phyloP scores from a whole-genome alignment of 2,797 vertebrate species.

The Smutsia temminckii region DNA sequence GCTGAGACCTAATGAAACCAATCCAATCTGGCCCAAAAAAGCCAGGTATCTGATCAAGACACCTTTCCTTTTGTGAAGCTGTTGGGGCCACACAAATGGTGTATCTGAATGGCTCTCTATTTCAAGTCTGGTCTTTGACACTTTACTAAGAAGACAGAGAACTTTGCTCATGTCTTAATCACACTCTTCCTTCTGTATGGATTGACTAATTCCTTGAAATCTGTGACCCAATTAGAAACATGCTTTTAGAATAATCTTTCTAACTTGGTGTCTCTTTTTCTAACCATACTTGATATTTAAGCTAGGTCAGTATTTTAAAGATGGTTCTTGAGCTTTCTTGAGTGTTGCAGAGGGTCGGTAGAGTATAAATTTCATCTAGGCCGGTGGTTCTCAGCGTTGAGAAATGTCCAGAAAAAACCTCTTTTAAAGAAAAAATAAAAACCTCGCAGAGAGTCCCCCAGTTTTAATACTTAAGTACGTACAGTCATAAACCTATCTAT shows the following conservation, averaged over 20 bases:
- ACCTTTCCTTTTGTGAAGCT: neutral
- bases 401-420: neutral
- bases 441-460: neutral
- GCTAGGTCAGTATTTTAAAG: neutral
- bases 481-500: neutral
- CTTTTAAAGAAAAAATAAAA: neutral
- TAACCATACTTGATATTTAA: neutral
- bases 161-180: neutral
- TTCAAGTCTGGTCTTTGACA: neutral
- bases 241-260: neutral
- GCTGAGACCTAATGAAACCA: conserved; percentile 43
- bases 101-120: neutral
- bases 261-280: neutral
- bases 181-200: neutral
- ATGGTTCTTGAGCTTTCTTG: neutral
- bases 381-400: neutral
- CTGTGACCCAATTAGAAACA: too few species aligned
- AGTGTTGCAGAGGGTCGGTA: neutral
- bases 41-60: neutral
- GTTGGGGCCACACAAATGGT: neutral
- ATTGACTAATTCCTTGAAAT: too few species aligned
- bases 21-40: neutral
- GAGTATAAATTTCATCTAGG: neutral
- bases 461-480: neutral
- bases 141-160: neutral